These are phyloP conservation scores for Plodia interpunctella DNA, from an alignment of 1,140 invertebrate genomes.

Conservation along the genomic window DNA sequence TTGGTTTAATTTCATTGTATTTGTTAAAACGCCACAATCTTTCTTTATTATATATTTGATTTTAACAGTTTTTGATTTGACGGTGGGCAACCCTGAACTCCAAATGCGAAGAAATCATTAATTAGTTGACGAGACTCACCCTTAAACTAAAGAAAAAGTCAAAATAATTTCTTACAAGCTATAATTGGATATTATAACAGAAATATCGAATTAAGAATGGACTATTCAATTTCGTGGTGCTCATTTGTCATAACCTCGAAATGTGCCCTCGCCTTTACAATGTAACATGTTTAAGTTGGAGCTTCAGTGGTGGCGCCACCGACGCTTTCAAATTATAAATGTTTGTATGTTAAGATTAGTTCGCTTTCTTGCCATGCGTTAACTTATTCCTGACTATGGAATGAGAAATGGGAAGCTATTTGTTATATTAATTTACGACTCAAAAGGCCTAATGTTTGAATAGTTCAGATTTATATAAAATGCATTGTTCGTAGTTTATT, in stretches of 20 bases:
- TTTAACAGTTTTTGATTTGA: too few relatives aligned
- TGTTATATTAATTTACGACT: slow-evolving; percentile 67
- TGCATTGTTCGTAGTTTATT: slow-evolving; percentile 10
- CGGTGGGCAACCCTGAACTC: slow-evolving; percentile 32
- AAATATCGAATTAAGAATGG: slow-evolving; percentile 60
- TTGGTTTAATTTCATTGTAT: too few relatives aligned
- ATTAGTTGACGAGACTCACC: slow-evolving; percentile 59
- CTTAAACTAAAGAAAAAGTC: slow-evolving; percentile 45
- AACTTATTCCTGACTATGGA: too few relatives aligned
- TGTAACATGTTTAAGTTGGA: too few relatives aligned
- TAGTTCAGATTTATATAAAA: slow-evolving; percentile 23
- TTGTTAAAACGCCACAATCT: too few relatives aligned
- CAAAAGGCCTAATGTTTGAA: slow-evolving; percentile 58
- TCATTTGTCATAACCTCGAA: slow-evolving; percentile 50
- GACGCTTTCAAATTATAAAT: too few relatives aligned
- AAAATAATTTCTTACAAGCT: slow-evolving; percentile 44
- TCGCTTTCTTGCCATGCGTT: too few relatives aligned
- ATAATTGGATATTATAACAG: slow-evolving; percentile 69
- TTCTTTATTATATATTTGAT: too few relatives aligned
- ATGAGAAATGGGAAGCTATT: slow-evolving; percentile 64
- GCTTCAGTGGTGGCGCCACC: too few relatives aligned
- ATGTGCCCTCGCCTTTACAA: slow-evolving; percentile 24
- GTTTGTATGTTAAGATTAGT: too few relatives aligned
- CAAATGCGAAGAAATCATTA: slow-evolving; percentile 64
- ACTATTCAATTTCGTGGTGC: slow-evolving; percentile 49